A percentile compares a stretch with the other conserved stretches of the same genome.
phyloP scores from a whole-genome alignment of 1,140 invertebrate genomes.

The Triops longicaudatus region DNA sequence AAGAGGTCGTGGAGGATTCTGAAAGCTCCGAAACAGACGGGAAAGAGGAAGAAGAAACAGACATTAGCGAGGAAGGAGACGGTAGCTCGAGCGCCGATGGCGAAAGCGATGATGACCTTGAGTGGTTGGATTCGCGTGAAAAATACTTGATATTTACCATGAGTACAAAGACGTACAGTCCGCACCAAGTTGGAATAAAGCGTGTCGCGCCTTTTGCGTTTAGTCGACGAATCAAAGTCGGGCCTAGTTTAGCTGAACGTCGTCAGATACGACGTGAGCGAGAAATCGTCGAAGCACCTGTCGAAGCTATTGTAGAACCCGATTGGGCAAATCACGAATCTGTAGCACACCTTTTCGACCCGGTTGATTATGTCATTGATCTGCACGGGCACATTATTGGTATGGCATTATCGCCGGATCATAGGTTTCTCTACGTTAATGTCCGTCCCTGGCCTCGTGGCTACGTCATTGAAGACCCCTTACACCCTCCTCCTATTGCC shows the following conservation, averaged over 20 bases:
- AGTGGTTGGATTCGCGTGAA: conserved; percentile 44
- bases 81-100: neutral
- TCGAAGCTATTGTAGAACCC: conserved; percentile 39
- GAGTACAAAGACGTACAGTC: conserved; percentile 73
- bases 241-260: conserved; percentile 56
- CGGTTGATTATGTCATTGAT: conserved; percentile 73
- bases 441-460: conserved; percentile 74
- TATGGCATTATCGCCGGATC: conserved; percentile 78
- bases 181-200: conserved; percentile 74
- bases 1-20: neutral
- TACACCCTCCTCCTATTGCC: conserved; percentile 77
- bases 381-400: conserved; percentile 83
- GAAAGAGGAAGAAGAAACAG: conserved; percentile 27
- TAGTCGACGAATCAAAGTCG: conserved; percentile 57
- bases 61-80: neutral
- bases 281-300: neutral
- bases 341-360: conserved; percentile 63
- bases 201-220: conserved; percentile 63
- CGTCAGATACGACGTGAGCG: neutral
- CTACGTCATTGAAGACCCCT: conserved; percentile 65
- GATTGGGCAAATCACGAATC: conserved; percentile 60
- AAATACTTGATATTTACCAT: conserved; percentile 81
- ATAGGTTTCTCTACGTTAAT: conserved; percentile 81
- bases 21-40: conserved; percentile 21
- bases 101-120: conserved; percentile 34